Percentiles rank a stretch among this genome's conserved stretches.
These are phyloP conservation scores for Amphiprion ocellaris DNA, from an alignment of 2,113 vertebrate species.

Conservation along the genomic window DNA sequence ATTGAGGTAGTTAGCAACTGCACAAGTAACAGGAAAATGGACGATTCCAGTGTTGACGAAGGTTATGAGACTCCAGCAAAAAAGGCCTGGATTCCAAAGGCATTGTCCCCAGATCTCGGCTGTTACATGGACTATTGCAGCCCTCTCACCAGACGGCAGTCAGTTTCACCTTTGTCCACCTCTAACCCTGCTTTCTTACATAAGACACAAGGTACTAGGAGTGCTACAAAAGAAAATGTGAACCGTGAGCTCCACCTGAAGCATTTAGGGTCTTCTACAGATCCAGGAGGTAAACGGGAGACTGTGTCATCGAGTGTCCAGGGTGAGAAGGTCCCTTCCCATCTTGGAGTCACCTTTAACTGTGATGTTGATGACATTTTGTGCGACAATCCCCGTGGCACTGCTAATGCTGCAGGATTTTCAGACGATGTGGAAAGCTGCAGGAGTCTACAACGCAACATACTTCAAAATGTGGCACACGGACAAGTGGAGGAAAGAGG, in stretches of 20 bases:
- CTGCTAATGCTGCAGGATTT: neutral
- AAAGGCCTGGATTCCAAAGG: conserved; percentile 22
- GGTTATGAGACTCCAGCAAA: conserved; percentile 52
- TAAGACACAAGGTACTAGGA: neutral
- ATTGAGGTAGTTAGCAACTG: conserved; percentile 27
- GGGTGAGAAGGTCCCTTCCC: neutral
- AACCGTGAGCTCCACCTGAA: neutral
- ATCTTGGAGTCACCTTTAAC: conserved; percentile 38
- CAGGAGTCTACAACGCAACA: neutral
- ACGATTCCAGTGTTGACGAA: conserved; percentile 37
- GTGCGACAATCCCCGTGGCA: conserved; percentile 49
- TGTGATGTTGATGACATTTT: conserved; percentile 51
- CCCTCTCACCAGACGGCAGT: neutral
- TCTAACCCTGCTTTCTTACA: neutral
- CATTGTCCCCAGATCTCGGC: conserved; percentile 59
- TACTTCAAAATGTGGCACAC: neutral
- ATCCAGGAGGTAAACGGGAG: neutral
- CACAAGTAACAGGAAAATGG: conserved; percentile 35
- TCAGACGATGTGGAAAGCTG: neutral
- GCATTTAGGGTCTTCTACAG: neutral
- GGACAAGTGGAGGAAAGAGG: neutral
- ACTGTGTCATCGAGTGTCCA: neutral
- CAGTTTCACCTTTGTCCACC: neutral
- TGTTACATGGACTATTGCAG: conserved; percentile 49
- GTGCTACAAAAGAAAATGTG: neutral